Percentiles rank a stretch among this genome's conserved stretches.
These are phyloP conservation scores for Setipinna tenuifilis DNA, from an alignment of 2,797 vertebrate species.

Conservation along the genomic window DNA sequence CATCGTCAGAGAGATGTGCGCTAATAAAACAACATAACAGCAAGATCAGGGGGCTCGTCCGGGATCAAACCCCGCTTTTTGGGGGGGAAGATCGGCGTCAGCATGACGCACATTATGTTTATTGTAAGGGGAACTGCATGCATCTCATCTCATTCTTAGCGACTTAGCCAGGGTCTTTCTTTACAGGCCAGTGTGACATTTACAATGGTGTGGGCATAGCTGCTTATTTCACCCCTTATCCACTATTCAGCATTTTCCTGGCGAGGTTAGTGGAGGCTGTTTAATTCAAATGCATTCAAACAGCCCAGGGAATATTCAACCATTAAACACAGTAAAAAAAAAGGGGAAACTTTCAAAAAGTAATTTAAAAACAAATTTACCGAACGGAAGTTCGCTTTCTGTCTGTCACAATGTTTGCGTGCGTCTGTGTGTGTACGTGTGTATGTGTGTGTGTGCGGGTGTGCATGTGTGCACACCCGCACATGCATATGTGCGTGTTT, in stretches of 20 bases:
- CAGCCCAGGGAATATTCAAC: neutral
- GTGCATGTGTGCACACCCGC: slow-evolving; percentile 3
- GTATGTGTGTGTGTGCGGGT: slow-evolving; percentile 6
- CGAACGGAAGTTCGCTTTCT: slow-evolving; percentile 20
- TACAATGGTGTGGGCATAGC: neutral
- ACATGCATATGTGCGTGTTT: slow-evolving; percentile 26
- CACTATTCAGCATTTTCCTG: neutral
- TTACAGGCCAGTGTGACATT: neutral
- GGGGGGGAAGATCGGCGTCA: neutral
- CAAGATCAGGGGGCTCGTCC: neutral
- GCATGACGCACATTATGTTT: slow-evolving; percentile 2
- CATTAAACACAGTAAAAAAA: neutral
- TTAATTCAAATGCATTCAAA: slow-evolving; percentile 23
- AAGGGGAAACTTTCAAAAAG: neutral
- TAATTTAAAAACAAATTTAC: neutral
- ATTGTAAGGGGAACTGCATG: slow-evolving; percentile 1
- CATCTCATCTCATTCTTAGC: neutral
- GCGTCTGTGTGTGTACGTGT: neutral
- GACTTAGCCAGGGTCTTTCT: neutral
- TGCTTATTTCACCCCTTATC: neutral
- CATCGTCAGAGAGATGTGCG: neutral
- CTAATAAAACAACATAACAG: slow-evolving; percentile 1
- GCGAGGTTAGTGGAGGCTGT: neutral
- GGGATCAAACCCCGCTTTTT: neutral
- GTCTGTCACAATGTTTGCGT: slow-evolving; percentile 19